Evolutionary conservation across 2,113 vertebrate genomes (phyloP).

Genomic region (Falco punctatus): DNA sequence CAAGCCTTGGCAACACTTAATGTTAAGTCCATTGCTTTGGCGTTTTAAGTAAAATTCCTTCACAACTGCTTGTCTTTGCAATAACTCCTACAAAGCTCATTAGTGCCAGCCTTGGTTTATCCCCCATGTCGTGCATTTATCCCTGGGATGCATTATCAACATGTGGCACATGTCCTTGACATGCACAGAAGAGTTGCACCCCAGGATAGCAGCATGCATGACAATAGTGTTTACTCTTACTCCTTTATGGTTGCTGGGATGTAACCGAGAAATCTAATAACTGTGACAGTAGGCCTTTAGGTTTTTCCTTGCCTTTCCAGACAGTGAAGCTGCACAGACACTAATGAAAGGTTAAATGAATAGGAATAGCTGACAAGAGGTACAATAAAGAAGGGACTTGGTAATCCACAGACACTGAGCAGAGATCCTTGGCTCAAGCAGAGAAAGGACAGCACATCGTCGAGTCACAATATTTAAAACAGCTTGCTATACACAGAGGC

Average conservation of each 20-base stretch:
- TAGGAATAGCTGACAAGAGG: constrained; percentile 95
- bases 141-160: constrained; percentile 84
- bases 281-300: constrained; percentile 97
- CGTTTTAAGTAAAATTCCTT: constrained; percentile 85
- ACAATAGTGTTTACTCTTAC: constrained; percentile 81
- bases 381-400: constrained; percentile 90
- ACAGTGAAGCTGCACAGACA: constrained; percentile 89
- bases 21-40: constrained; percentile 70
- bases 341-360: constrained; percentile 99
- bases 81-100: constrained; percentile 83
- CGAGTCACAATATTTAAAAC: constrained; percentile 91
- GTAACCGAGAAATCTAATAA: constrained; percentile 99
- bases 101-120: constrained; percentile 77
- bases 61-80: constrained; percentile 86
- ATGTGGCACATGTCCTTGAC: constrained; percentile 97
- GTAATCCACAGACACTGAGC: constrained; percentile 86
- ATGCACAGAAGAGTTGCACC: constrained; percentile 85
- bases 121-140: constrained; percentile 79
- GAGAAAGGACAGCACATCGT: constrained; percentile 87
- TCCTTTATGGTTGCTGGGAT: constrained; percentile 94
- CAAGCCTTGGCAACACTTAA: constrained; percentile 74
- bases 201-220: constrained; percentile 79
- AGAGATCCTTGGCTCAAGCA: constrained; percentile 84
- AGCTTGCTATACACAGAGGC: constrained; percentile 86
- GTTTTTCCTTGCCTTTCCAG: constrained; percentile 88